Base-by-base conservation (phyloP, 2,797 vertebrate genomes). In the Ciconia nigra region DNA sequence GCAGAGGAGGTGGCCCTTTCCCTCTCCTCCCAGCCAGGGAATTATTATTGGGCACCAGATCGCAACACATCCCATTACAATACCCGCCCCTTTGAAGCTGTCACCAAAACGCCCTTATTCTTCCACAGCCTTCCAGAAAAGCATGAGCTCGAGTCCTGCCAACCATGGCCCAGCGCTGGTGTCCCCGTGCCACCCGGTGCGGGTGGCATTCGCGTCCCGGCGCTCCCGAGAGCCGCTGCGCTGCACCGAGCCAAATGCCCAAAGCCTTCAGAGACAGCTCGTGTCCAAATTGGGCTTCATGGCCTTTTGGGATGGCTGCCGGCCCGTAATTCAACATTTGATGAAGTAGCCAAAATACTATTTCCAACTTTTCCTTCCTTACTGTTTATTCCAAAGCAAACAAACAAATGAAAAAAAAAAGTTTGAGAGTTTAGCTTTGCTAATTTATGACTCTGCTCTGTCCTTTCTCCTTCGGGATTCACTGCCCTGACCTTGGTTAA, bases 301-400 rank as follows among this genome's bases (percentile, higher is more conserved):
- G 59, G 80, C 85, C 87, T 87, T 86, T 63, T 0, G 42, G 91
- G 69, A 88, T 82, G 94, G 94, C 80, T 10, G 37, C 70, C 0
- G 62, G 95, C 88, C 93, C 44, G 0, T 11, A 67, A n/a, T 11
- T 11, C 95, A 24, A 2, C 93, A 76, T 83, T 61, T 61, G 81
- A 94, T 87, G 61, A 51, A 96, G 87, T 21, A 54, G 94, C 94
- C 95, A 97, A 89, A 87, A 77, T 6, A 59, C 57, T 19, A 59
- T 81, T 93, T 85, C 92, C 83, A 93, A 86, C 74, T 84, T 91
- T 81, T 91, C 80, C 61, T 90, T 78, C 88, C 65, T 94, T 29
- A 9, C 81, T 85, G 28, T 89, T 94, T 92, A 81, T 95, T 97
- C 95, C 94, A 96, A 96, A 94, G 79, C 96, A 97, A 96, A 95